A percentile compares a stretch with the other conserved stretches of the same genome.
phyloP scores from a whole-genome alignment of 2,888 invertebrate species.

The Mactromeris polynyma region DNA sequence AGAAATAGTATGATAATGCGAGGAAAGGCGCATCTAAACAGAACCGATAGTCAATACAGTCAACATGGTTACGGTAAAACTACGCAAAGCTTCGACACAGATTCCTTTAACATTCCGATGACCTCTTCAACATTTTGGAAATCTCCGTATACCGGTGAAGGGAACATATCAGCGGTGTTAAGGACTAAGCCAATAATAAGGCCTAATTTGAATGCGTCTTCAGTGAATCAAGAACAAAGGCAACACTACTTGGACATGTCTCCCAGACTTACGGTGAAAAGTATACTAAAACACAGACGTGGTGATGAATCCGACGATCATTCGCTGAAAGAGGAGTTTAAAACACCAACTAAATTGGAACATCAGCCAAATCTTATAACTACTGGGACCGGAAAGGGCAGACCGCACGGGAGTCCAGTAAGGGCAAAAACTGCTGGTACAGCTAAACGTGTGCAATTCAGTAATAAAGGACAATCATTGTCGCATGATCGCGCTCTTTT shows the following conservation, averaged over 20 bases:
- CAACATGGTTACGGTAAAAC: background rate
- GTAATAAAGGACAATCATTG: slow-evolving; percentile 24
- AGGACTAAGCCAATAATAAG: background rate
- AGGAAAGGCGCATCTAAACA: background rate
- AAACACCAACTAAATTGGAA: background rate
- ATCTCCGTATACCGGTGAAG: slow-evolving; percentile 47
- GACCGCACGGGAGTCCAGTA: slow-evolving; percentile 42
- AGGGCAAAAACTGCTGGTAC: slow-evolving; percentile 39
- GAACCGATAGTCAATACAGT: slow-evolving; percentile 19
- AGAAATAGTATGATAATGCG: background rate
- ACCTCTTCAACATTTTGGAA: slow-evolving; percentile 50
- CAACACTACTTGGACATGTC: background rate
- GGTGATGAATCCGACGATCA: background rate
- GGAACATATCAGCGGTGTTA: slow-evolving; percentile 6
- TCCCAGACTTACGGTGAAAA: slow-evolving; percentile 29
- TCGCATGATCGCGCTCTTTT: background rate
- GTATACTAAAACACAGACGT: slow-evolving; percentile 48
- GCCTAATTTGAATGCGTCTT: slow-evolving; percentile 7
- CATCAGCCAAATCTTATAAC: slow-evolving; percentile 45
- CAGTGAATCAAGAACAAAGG: background rate
- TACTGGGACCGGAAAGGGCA: slow-evolving; percentile 54
- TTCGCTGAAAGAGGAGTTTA: background rate
- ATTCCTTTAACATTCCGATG: background rate
- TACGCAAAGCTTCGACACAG: background rate
- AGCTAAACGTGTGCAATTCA: slow-evolving; percentile 55